phyloP scores from a whole-genome alignment of 1,140 invertebrate genomes.

The Rhagoletis pomonella region DNA sequence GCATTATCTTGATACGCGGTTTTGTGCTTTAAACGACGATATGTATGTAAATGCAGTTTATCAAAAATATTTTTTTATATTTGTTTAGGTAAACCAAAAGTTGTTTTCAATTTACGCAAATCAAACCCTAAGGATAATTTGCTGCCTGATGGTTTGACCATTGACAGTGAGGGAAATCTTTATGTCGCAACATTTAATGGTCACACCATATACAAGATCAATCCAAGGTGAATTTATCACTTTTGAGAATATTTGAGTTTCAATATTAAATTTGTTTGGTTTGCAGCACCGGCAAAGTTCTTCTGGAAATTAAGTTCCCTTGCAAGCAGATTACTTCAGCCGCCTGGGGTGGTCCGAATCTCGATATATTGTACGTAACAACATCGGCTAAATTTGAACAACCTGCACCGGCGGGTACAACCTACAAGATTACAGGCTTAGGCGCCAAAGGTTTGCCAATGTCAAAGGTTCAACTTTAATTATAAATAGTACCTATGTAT shows the following conservation, averaged over 20 bases:
- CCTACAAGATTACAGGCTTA: slow-evolving; percentile 83
- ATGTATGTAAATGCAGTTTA: too few species aligned
- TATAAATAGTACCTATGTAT: background rate
- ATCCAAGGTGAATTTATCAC: slow-evolving; percentile 67
- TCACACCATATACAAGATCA: slow-evolving; percentile 71
- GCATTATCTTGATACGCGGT: too few species aligned
- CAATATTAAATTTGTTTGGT: slow-evolving; percentile 17
- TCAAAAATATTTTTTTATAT: background rate
- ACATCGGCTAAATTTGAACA: slow-evolving; percentile 78
- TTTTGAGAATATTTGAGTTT: too few species aligned
- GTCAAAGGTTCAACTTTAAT: slow-evolving; percentile 60
- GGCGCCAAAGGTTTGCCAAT: slow-evolving; percentile 77
- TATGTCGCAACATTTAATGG: slow-evolving; percentile 83
- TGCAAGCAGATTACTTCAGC: slow-evolving; percentile 85
- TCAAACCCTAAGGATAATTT: slow-evolving; percentile 75
- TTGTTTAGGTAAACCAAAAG: slow-evolving; percentile 76
- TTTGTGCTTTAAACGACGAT: too few species aligned
- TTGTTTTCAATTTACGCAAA: slow-evolving; percentile 77
- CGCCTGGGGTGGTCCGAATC: slow-evolving; percentile 85
- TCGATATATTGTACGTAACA: slow-evolving; percentile 87
- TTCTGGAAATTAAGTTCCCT: slow-evolving; percentile 75
- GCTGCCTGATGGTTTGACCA: slow-evolving; percentile 84
- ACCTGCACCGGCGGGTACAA: slow-evolving; percentile 80
- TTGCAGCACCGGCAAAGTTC: slow-evolving; percentile 66
- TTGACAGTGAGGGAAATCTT: slow-evolving; percentile 82